phyloP scores from a whole-genome alignment of 2,888 invertebrate genomes.

The Ophonus ardosiacus region DNA sequence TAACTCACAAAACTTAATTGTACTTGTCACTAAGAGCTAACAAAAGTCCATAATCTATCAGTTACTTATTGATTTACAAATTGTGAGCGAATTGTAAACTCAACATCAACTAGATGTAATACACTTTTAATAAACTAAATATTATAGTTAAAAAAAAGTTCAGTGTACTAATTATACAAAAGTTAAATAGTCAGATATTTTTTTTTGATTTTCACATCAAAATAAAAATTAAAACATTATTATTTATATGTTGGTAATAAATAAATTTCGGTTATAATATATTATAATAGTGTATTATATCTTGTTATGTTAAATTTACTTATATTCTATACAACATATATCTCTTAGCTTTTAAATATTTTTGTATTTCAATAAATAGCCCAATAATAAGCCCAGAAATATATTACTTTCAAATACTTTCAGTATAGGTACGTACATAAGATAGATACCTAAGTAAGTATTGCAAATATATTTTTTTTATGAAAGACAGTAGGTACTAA shows the following conservation, averaged over 20 bases:
- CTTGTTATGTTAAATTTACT: neutral
- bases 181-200: too few relatives aligned
- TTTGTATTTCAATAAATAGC: neutral
- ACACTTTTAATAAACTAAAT: neutral
- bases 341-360: neutral
- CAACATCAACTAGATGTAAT: neutral
- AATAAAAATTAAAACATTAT: neutral
- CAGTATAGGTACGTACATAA: too few relatives aligned
- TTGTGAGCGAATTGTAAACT: neutral
- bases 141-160: neutral
- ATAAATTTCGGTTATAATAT: neutral
- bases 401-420: too few relatives aligned
- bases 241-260: too few relatives aligned
- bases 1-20: slow-evolving; percentile 13
- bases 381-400: neutral
- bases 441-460: too few relatives aligned
- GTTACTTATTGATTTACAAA: neutral
- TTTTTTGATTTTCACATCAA: neutral
- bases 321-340: neutral
- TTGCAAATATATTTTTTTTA: too few relatives aligned
- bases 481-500: too few relatives aligned
- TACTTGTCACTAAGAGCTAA: neutral
- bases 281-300: neutral
- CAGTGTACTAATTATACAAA: too few relatives aligned
- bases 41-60: neutral